Evolutionary conservation across 2,888 invertebrate genomes (phyloP), one percentile per base, ranked within the genome.

Genomic region (Stramonita haemastoma): DNA sequence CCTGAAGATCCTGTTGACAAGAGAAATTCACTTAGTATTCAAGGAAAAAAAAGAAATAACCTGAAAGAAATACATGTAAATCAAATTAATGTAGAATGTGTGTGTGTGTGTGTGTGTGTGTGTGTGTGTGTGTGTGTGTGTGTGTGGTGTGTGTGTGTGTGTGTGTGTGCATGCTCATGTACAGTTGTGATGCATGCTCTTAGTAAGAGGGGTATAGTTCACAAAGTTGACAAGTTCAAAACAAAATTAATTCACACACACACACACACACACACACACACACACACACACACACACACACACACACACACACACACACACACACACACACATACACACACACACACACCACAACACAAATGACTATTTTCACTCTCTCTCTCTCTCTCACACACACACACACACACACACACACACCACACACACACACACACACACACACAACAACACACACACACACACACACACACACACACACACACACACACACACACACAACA

Each of bases 1-100:
- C 86, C 86, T 19, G 89, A 56, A 6, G 89, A 60, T 56, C 89
- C 89, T 83, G 36, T 29, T 29, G 73, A 77, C n/a, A 77, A 77
- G 29, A n/a, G 26, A 77, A n/a, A 77, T 1, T 1, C n/a, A 22
- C 66, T 77, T 73, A 26, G 15, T 66, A 66, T 66, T 66, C 66
- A 66, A 66, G 66, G 19, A 66, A 66, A 66, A 66, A 66, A 66
- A n/a, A n/a, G 26, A 19, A 66, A 66, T 66, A 66, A 66, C 22
- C 66, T 66, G 66, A 66, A 66, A 66, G 19, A 66, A 66, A 66
- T 15, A 66, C 66, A 66, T 66, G 26, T 22, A 17, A 13, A 46
- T 46, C 8, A 66, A 66, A 66, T 66, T 22, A 15, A 66, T 66
- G 26, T 66, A 66, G 22, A 60, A 60, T 66, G 66, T 66, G 66